Conservation (phyloP, 2,113 vertebrate genomes). For the Gobio gobio region DNA sequence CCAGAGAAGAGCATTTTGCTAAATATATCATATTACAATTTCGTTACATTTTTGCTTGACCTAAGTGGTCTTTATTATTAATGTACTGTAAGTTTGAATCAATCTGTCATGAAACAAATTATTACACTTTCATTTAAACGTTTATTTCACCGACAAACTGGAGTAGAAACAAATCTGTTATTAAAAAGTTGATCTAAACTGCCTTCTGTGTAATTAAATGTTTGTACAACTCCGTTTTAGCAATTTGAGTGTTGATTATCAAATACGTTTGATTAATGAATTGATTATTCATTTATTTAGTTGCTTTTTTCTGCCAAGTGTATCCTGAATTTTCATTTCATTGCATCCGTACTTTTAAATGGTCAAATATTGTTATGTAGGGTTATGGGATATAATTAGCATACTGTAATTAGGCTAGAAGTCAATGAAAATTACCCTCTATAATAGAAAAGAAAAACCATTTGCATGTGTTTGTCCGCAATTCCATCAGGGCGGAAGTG, state of each 20-base stretch:
- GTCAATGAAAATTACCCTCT: background rate
- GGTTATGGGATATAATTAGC: background rate
- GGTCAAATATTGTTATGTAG: background rate
- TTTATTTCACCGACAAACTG: background rate
- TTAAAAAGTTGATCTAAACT: background rate
- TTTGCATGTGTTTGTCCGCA: background rate
- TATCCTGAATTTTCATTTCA: no score
- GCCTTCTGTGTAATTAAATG: background rate
- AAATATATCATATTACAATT: background rate
- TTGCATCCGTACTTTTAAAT: no score
- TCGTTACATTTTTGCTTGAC: background rate
- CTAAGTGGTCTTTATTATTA: background rate
- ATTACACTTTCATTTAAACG: background rate
- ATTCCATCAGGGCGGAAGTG: conserved; percentile 30
- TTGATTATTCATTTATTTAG: background rate
- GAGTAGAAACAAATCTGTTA: background rate
- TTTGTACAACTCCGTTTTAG: background rate
- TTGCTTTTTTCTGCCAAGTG: no score
- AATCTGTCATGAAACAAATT: background rate
- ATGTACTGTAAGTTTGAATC: background rate
- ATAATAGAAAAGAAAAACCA: background rate
- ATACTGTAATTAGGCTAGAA: background rate
- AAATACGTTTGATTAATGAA: background rate
- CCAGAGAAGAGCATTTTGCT: background rate
- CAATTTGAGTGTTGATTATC: background rate